phyloP scores from a whole-genome alignment of 2,888 invertebrate genomes.

The Coecobrya sp. region DNA sequence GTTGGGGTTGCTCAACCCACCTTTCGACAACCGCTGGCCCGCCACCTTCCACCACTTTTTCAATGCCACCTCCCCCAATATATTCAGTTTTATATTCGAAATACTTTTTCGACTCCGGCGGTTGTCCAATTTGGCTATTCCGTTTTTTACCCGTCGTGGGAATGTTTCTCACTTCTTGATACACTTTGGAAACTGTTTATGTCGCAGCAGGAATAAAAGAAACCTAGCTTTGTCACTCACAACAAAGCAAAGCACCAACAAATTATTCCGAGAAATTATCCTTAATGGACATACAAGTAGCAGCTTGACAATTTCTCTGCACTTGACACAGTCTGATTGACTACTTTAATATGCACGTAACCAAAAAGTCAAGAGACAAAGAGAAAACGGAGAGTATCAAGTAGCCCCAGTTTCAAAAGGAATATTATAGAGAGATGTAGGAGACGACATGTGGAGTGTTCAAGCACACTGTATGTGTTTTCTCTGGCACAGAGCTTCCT shows the following conservation, averaged over 20 bases:
- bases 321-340: too few relatives aligned
- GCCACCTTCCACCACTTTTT: slow-evolving; percentile 86
- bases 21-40: slow-evolving; percentile 88
- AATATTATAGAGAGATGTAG: neutral
- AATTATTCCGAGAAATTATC: neutral
- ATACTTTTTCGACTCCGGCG: slow-evolving; percentile 86
- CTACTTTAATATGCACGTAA: too few relatives aligned
- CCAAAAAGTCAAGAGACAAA: neutral
- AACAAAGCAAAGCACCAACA: neutral
- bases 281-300: neutral
- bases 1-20: slow-evolving; percentile 89
- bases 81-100: slow-evolving; percentile 86
- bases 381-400: slow-evolving; percentile 54
- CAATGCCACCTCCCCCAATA: slow-evolving; percentile 86
- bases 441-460: slow-evolving; percentile 1
- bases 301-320: too few relatives aligned
- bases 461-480: too few relatives aligned
- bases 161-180: slow-evolving; percentile 76
- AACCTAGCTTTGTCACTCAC: neutral
- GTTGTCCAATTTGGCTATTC: slow-evolving; percentile 85
- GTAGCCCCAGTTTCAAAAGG: slow-evolving; percentile 66
- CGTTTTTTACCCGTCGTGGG: slow-evolving; percentile 87
- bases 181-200: slow-evolving; percentile 73
- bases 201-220: neutral
- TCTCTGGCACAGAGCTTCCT: neutral